A percentile compares a stretch with the other conserved stretches of the same genome.
These are phyloP conservation scores for Vireo altiloquus DNA, from an alignment of 2,113 vertebrate genomes.

Conservation along the genomic window DNA sequence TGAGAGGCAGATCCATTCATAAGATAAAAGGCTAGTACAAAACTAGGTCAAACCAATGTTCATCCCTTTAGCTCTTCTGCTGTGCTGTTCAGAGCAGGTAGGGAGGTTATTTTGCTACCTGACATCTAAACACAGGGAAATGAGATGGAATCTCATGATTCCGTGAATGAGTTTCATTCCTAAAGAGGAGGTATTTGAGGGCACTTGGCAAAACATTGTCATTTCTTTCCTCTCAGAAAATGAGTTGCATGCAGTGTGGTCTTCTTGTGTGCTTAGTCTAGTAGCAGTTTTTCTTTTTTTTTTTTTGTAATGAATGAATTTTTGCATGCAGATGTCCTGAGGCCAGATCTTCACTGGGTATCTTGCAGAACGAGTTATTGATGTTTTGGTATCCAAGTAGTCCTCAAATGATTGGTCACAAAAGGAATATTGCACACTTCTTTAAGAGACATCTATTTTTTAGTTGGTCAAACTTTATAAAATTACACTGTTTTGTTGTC, in stretches of 20 bases:
- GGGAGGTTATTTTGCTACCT: neutral
- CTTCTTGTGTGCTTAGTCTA: neutral
- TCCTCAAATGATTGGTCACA: neutral
- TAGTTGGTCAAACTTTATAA: neutral
- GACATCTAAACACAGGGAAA: neutral
- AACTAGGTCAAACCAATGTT: neutral
- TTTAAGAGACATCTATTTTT: neutral
- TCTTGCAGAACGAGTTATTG: neutral
- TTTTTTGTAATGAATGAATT: neutral
- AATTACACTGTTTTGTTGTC: neutral
- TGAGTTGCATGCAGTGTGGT: neutral
- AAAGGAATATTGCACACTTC: neutral
- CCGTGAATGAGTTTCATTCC: neutral
- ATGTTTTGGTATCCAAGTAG: neutral
- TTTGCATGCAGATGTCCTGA: neutral
- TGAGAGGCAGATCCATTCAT: neutral
- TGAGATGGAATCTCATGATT: neutral
- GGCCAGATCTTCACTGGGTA: neutral
- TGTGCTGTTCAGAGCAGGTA: neutral
- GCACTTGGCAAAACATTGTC: neutral
- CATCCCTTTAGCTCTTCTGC: neutral
- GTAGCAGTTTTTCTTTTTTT: neutral
- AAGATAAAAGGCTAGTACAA: neutral
- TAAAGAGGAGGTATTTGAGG: neutral
- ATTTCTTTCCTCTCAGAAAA: neutral